A percentile compares a stretch with the other conserved stretches of the same genome.
These are phyloP conservation scores for Mayetiola destructor DNA, from an alignment of 2,888 invertebrate species.

Conservation along the genomic window DNA sequence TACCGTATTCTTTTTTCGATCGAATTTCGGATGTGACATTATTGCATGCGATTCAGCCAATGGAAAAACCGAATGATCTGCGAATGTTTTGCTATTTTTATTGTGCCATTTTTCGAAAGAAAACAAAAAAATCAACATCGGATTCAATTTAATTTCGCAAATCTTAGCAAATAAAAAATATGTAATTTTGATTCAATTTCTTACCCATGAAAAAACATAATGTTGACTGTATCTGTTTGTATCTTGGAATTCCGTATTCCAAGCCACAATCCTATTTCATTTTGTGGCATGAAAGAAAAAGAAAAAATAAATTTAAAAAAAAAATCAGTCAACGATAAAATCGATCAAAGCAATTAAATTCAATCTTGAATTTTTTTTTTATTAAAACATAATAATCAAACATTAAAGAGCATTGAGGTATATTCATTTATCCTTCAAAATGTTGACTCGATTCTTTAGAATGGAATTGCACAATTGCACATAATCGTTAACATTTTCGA, in stretches of 20 bases:
- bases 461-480: too few relatives aligned
- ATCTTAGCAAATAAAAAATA: neutral
- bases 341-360: constrained; percentile 7
- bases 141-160: too few relatives aligned
- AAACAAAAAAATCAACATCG: neutral
- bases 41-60: constrained; percentile 25
- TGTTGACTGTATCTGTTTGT: constrained; percentile 14
- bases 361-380: neutral
- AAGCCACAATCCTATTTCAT: constrained; percentile 17
- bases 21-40: constrained; percentile 26
- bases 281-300: neutral
- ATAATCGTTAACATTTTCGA: too few relatives aligned
- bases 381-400: too few relatives aligned
- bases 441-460: too few relatives aligned
- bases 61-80: constrained; percentile 26
- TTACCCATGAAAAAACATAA: constrained; percentile 16
- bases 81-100: constrained; percentile 25
- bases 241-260: constrained; percentile 14
- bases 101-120: neutral
- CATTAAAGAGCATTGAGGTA: too few relatives aligned
- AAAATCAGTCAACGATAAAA: too few relatives aligned
- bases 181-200: neutral
- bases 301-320: neutral
- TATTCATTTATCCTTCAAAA: too few relatives aligned
- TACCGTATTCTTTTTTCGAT: constrained; percentile 38